Evolutionary conservation across 2,888 invertebrate species (phyloP).

Genomic region (Phaonia tiefii): DNA sequence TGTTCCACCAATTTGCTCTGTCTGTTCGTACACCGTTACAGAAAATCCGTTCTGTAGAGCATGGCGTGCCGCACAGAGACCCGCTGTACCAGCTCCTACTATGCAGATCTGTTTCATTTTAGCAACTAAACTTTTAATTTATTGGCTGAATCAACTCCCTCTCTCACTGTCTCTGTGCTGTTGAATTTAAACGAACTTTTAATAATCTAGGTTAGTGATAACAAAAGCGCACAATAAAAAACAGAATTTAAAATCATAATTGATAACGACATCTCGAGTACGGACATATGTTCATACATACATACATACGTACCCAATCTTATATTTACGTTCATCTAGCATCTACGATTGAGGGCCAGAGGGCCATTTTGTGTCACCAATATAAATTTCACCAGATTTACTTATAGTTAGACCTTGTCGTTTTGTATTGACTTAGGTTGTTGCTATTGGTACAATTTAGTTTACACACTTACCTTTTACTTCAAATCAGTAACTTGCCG

Average conservation of each 20-base stretch:
- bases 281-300: too few relatives aligned
- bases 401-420: too few relatives aligned
- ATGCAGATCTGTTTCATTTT: conserved; percentile 82
- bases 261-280: too few relatives aligned
- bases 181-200: conserved; percentile 10
- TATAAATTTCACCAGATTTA: too few relatives aligned
- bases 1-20: conserved; percentile 90
- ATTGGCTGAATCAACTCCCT: conserved; percentile 6
- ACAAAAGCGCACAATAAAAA: conserved; percentile 30
- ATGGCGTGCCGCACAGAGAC: conserved; percentile 90
- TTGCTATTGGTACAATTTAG: too few relatives aligned
- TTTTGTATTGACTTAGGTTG: too few relatives aligned
- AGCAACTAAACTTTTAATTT: conserved; percentile 32
- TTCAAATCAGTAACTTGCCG: too few relatives aligned
- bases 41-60: conserved; percentile 81
- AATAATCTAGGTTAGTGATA: conserved; percentile 55
- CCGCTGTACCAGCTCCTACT: conserved; percentile 95
- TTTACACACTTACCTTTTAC: too few relatives aligned
- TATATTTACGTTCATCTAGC: too few relatives aligned
- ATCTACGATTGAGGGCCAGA: too few relatives aligned
- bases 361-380: too few relatives aligned
- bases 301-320: too few relatives aligned
- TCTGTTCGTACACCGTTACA: conserved; percentile 89
- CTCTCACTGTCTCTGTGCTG: conserved; percentile 25
- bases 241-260: conserved; percentile 10